phyloP scores from a whole-genome alignment of 2,888 invertebrate genomes.

The Noctua comes region DNA sequence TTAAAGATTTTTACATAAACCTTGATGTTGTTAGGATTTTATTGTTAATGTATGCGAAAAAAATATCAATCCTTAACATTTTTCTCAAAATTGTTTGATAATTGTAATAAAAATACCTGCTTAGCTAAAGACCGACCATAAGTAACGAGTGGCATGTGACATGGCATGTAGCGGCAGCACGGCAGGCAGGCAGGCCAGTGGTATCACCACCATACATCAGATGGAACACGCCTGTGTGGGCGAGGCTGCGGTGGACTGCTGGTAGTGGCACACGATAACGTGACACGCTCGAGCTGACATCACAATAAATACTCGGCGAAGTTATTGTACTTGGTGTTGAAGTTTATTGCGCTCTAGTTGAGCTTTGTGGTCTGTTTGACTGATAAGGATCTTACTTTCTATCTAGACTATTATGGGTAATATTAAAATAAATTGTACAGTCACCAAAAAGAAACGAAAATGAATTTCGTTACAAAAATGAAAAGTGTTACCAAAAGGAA shows the following conservation, averaged over 20 bases:
- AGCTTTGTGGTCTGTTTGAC: not conserved
- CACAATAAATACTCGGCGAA: constrained; percentile 16
- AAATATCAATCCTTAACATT: not conserved
- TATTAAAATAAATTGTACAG: no score
- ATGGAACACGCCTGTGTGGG: constrained; percentile 45
- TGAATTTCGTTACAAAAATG: no score
- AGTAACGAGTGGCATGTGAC: constrained; percentile 17
- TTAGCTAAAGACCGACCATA: not conserved
- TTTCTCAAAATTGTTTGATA: not conserved
- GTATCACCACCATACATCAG: constrained; percentile 48
- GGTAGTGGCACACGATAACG: constrained; percentile 27
- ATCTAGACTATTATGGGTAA: not conserved
- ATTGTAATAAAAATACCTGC: not conserved
- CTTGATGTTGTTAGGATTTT: not conserved
- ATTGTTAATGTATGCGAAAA: not conserved
- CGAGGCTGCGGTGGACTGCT: constrained; percentile 11
- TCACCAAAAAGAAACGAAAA: no score
- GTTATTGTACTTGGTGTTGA: not conserved
- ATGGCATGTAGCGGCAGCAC: not conserved
- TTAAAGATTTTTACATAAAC: not conserved
- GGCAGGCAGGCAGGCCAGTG: not conserved
- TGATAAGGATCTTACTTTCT: not conserved
- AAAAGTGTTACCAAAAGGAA: no score
- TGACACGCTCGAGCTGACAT: constrained; percentile 26
- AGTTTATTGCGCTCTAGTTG: constrained; percentile 17